Evolutionary conservation across 2,888 invertebrate species (phyloP).

Genomic region (Girardia tigrina): DNA sequence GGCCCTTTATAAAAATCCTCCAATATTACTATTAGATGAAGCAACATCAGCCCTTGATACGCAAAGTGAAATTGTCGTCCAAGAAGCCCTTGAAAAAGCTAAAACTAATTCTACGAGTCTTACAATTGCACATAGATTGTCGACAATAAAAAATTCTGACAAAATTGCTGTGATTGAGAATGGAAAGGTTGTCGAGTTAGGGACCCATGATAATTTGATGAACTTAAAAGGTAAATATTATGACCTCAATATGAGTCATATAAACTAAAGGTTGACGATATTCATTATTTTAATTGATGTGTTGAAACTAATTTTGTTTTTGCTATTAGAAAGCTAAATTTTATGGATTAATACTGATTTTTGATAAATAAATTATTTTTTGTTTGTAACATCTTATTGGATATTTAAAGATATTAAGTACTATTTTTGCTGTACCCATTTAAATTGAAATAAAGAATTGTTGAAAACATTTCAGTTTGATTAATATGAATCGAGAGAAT

Average conservation of each 20-base stretch:
- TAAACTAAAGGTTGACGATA: too few relatives aligned
- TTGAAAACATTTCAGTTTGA: too few relatives aligned
- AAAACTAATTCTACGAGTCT: background rate
- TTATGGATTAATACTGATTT: too few relatives aligned
- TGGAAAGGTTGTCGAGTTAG: background rate
- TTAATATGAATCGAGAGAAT: too few relatives aligned
- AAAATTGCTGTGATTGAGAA: background rate
- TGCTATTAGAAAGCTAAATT: too few relatives aligned
- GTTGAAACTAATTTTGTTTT: too few relatives aligned
- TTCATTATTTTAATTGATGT: too few relatives aligned
- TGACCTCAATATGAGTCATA: background rate
- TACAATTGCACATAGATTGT: background rate
- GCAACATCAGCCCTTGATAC: slow-evolving; percentile 50
- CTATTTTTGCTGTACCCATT: too few relatives aligned
- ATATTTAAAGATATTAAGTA: too few relatives aligned
- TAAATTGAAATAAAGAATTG: too few relatives aligned
- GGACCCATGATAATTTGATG: background rate
- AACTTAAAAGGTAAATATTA: background rate
- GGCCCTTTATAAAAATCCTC: slow-evolving; percentile 59
- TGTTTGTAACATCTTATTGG: too few relatives aligned
- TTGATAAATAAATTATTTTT: too few relatives aligned
- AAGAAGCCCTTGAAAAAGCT: background rate
- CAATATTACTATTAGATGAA: slow-evolving; percentile 54
- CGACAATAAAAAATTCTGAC: background rate
- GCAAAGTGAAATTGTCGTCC: slow-evolving; percentile 46